A percentile compares a stretch with the other conserved stretches of the same genome.
phyloP scores from a whole-genome alignment of 1,140 invertebrate species.

The Achroia grisella region DNA sequence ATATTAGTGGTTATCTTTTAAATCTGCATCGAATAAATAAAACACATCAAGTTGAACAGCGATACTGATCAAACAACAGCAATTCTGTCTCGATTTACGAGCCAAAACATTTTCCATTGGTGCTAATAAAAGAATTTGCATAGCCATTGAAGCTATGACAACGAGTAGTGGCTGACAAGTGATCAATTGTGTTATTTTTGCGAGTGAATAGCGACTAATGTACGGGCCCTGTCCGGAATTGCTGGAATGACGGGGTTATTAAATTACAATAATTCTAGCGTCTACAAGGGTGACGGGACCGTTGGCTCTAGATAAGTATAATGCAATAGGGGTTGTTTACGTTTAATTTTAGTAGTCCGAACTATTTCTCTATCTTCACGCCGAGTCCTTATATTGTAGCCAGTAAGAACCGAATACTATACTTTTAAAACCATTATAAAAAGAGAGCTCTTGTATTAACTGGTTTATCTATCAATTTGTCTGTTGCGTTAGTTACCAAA shows the following conservation, averaged over 20 bases:
- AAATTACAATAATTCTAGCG: conserved; percentile 59
- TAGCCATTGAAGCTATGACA: conserved; percentile 21
- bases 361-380: no score
- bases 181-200: conserved; percentile 57
- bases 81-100: conserved; percentile 48
- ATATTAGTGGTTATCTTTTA: conserved; percentile 42
- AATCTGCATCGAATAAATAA: conserved; percentile 42
- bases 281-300: conserved; percentile 29
- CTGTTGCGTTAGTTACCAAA: no score
- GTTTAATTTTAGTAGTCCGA: no score
- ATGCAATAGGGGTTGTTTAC: no score
- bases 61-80: conserved; percentile 40
- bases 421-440: no score
- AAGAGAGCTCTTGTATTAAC: no score
- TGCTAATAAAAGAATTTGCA: conserved; percentile 37
- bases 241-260: conserved; percentile 42
- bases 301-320: conserved; percentile 8
- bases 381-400: no score
- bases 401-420: no score
- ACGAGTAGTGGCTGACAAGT: conserved; percentile 43
- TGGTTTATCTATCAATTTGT: no score
- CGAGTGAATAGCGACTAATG: conserved; percentile 44
- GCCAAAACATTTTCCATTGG: conserved; percentile 42
- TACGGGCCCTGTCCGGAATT: conserved; percentile 4
- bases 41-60: conserved; percentile 25